Conservation (phyloP, 2,113 vertebrate species). For the Nanorana parkeri region DNA sequence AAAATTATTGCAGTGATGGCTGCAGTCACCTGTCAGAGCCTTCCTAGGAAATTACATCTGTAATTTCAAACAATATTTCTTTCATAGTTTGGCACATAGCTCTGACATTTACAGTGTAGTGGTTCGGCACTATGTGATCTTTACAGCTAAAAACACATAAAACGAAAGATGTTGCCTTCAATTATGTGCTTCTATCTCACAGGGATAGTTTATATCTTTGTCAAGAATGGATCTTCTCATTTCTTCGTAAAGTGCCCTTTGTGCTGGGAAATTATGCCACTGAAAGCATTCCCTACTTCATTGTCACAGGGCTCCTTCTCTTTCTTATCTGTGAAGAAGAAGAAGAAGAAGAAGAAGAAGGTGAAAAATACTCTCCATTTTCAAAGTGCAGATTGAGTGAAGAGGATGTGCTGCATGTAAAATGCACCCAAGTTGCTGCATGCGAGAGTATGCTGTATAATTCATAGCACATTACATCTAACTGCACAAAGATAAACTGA, state of each 20-base stretch:
- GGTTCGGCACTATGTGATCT: constrained; percentile 9
- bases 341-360: too few relatives aligned
- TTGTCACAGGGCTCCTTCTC: too few relatives aligned
- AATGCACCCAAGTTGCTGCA: too few relatives aligned
- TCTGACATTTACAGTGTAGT: constrained; percentile 10
- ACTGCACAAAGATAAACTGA: too few relatives aligned
- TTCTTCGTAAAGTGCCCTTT: constrained; percentile 32
- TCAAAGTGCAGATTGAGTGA: too few relatives aligned
- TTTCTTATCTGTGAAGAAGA: too few relatives aligned
- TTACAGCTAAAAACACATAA: constrained; percentile 21
- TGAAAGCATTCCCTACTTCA: not conserved
- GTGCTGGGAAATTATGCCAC: not conserved
- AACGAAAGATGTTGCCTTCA: constrained; percentile 23
- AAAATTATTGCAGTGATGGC: too few relatives aligned
- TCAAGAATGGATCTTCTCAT: constrained; percentile 16
- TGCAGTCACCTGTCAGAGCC: too few relatives aligned
- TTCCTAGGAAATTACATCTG: not conserved
- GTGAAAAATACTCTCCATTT: too few relatives aligned
- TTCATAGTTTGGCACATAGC: not conserved
- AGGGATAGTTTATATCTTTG: constrained; percentile 18
- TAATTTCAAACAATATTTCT: not conserved
- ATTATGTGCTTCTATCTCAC: constrained; percentile 26
- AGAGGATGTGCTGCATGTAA: too few relatives aligned
- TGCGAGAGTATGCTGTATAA: too few relatives aligned
- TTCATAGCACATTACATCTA: too few relatives aligned